phyloP scores from a whole-genome alignment of 2,113 vertebrate genomes.

The Azemiops feae region DNA sequence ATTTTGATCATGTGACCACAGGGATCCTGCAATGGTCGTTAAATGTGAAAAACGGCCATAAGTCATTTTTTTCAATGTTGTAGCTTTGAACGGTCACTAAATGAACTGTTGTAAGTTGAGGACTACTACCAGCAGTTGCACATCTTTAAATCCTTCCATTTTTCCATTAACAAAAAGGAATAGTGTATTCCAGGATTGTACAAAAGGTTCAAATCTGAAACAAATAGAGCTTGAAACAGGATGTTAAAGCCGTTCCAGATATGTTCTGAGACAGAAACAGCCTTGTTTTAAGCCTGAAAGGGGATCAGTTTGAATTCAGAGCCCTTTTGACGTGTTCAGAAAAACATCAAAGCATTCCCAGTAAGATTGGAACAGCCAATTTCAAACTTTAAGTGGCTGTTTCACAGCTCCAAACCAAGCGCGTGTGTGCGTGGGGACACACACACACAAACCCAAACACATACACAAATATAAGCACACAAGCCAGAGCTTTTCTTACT shows the following conservation, averaged over 20 bases:
- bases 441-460: background rate
- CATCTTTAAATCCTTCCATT: background rate
- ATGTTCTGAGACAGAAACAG: background rate
- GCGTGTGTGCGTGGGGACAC: background rate
- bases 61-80: background rate
- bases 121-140: background rate
- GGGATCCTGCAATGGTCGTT: background rate
- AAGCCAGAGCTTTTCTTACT: slow-evolving; percentile 66
- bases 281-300: background rate
- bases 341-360: background rate
- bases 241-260: background rate
- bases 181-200: background rate
- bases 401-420: background rate
- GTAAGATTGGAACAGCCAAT: background rate
- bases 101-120: background rate
- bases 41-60: background rate
- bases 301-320: background rate
- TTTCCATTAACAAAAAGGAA: background rate
- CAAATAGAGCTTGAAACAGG: background rate
- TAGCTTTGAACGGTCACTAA: background rate
- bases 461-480: background rate
- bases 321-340: background rate
- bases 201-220: background rate
- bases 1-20: background rate
- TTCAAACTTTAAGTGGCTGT: background rate